A percentile compares a stretch with the other conserved stretches of the same genome.
Conservation (phyloP, 2,113 vertebrate genomes). For the Columba livia region DNA sequence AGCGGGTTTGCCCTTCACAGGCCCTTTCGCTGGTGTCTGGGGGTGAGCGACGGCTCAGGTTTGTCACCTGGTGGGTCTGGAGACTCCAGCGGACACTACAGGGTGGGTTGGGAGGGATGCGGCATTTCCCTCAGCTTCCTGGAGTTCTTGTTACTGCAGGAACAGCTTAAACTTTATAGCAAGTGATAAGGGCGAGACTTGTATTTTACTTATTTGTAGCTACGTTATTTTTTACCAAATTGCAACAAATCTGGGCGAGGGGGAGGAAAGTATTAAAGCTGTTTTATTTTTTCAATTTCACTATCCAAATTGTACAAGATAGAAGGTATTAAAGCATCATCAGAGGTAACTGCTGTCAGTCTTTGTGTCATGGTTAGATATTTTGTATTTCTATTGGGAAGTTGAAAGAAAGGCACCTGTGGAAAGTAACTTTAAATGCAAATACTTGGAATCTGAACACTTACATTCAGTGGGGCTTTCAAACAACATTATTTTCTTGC, state of each 20-base stretch:
- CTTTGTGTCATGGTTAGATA: background rate
- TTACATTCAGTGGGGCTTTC: background rate
- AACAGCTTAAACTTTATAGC: background rate
- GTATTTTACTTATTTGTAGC: background rate
- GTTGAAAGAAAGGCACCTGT: background rate
- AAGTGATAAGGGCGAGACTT: background rate
- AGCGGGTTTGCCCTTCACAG: background rate
- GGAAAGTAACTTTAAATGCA: background rate
- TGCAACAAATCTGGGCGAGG: background rate
- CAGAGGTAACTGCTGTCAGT: background rate
- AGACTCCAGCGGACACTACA: rapidly evolving
- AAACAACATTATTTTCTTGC: background rate
- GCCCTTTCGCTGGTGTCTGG: background rate
- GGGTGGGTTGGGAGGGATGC: background rate
- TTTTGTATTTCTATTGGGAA: background rate
- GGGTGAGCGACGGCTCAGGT: background rate
- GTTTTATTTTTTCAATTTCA: background rate
- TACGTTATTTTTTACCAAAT: background rate
- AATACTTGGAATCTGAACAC: background rate
- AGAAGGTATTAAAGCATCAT: background rate
- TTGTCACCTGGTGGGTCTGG: background rate
- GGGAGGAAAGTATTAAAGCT: background rate
- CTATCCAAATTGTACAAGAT: background rate
- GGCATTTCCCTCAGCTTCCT: background rate
- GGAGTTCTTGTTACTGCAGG: background rate